Conservation (phyloP, 64 coral and sea anemone genomes). For the Montipora cactus region DNA sequence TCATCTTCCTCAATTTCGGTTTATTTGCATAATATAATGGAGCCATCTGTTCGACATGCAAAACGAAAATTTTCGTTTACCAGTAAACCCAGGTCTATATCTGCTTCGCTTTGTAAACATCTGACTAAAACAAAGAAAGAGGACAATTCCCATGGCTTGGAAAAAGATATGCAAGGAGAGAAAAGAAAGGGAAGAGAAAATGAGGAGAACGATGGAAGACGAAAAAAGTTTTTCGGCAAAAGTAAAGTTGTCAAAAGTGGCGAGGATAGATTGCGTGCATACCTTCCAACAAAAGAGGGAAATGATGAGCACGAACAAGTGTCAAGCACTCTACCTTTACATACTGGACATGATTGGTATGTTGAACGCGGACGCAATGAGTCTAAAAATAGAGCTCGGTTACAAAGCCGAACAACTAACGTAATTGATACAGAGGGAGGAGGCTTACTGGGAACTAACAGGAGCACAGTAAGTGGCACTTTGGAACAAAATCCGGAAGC, state of each 20-base stretch:
- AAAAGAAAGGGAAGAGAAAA: background rate
- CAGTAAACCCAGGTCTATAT: background rate
- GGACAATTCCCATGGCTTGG: background rate
- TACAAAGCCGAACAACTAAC: background rate
- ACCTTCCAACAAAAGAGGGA: background rate
- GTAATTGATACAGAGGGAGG: background rate
- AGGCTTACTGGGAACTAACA: background rate
- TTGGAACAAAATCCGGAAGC: background rate
- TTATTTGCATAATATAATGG: background rate
- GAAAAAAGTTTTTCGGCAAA: background rate
- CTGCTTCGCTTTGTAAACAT: background rate
- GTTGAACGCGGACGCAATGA: background rate
- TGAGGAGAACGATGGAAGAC: background rate
- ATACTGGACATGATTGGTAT: background rate
- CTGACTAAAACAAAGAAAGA: background rate
- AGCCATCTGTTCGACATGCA: background rate
- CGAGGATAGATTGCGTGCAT: background rate
- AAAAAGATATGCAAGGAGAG: background rate
- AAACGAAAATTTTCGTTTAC: background rate
- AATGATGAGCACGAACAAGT: background rate
- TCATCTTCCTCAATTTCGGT: background rate
- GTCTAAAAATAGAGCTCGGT: background rate
- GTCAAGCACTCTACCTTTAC: background rate
- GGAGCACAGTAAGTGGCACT: background rate
- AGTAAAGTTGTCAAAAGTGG: background rate